Conservation (phyloP, 2,113 vertebrate species). For the Centropus bengalensis region DNA sequence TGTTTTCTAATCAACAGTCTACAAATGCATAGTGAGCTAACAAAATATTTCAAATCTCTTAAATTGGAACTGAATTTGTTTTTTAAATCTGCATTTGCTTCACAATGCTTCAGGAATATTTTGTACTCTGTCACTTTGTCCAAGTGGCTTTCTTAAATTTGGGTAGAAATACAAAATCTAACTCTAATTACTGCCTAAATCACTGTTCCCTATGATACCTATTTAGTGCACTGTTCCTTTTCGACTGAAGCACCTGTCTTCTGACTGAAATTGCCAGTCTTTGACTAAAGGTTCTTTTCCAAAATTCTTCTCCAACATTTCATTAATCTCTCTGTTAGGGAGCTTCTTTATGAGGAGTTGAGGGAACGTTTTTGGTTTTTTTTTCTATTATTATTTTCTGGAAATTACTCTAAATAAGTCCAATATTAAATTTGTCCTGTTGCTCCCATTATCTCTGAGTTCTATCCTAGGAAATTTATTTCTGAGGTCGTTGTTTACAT, state of each 20-base stretch:
- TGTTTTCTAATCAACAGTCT: neutral
- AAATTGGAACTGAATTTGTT: neutral
- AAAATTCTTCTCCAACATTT: neutral
- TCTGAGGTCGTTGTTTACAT: neutral
- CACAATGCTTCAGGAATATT: neutral
- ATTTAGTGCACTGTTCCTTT: neutral
- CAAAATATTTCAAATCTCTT: neutral
- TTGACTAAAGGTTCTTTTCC: neutral
- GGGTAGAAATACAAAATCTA: neutral
- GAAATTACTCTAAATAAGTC: neutral
- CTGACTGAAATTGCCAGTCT: neutral
- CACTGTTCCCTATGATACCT: neutral
- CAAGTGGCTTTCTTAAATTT: neutral
- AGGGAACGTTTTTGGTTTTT: neutral
- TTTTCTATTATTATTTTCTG: neutral
- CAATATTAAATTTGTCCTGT: neutral
- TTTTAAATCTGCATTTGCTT: neutral
- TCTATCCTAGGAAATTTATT: neutral
- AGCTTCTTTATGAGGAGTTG: neutral
- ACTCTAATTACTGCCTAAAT: neutral
- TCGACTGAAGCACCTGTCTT: neutral
- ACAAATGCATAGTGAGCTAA: neutral
- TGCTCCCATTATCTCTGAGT: neutral
- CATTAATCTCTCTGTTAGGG: neutral
- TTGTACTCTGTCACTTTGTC: neutral